phyloP scores from a whole-genome alignment of 2,113 vertebrate species.

The Pagrus major region DNA sequence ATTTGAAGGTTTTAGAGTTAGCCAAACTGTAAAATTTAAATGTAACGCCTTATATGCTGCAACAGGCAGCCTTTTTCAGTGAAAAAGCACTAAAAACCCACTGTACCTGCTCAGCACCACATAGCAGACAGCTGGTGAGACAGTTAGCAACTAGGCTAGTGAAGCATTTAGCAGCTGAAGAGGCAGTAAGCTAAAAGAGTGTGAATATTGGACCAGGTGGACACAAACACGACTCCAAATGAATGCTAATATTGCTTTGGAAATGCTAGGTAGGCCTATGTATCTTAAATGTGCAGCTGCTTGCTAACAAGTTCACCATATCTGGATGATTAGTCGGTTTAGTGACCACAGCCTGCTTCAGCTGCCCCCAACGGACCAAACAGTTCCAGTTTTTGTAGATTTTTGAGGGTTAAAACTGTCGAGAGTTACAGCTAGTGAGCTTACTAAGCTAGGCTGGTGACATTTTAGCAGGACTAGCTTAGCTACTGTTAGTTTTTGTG shows the following conservation, averaged over 20 bases:
- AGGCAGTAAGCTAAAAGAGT: background rate
- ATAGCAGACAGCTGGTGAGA: background rate
- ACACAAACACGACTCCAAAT: slow-evolving; percentile 1
- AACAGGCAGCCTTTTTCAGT: background rate
- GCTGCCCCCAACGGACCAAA: background rate
- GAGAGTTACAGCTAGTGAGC: background rate
- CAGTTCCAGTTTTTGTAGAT: background rate
- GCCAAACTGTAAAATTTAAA: background rate
- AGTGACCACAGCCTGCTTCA: background rate
- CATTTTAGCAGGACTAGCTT: background rate
- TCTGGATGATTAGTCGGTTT: background rate
- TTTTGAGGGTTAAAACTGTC: background rate
- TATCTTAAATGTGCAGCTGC: background rate
- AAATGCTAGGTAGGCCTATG: too few species aligned
- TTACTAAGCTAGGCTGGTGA: slow-evolving; percentile 5
- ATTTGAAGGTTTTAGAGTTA: background rate
- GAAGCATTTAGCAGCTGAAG: slow-evolving; percentile 1
- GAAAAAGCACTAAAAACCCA: background rate
- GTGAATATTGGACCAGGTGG: background rate
- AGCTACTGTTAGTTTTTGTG: background rate
- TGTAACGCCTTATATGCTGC: background rate
- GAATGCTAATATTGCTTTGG: background rate
- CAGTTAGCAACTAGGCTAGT: background rate
- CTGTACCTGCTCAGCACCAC: background rate
- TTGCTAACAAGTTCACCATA: background rate